Conservation (phyloP, 2,797 vertebrate genomes). For the Alcedo atthis region DNA sequence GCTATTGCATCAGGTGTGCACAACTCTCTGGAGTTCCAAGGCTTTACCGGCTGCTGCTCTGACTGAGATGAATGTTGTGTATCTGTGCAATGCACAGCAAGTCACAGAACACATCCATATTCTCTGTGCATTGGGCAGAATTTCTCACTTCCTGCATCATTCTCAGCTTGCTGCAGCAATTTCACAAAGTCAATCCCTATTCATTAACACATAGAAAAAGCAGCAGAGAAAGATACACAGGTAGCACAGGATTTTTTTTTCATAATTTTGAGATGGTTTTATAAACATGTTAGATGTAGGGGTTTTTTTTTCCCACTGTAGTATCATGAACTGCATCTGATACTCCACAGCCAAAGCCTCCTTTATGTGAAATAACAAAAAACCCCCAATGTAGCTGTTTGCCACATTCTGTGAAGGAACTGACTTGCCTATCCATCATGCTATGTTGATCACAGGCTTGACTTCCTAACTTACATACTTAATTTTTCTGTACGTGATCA, state of each 20-base stretch:
- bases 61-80: conserved; percentile 22
- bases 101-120: conserved; percentile 5
- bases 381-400: background rate
- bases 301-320: background rate
- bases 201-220: background rate
- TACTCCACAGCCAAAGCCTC: background rate
- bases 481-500: background rate
- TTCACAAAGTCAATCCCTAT: conserved; percentile 15
- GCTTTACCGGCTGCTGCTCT: background rate
- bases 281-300: background rate
- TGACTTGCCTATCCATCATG: background rate
- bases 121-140: conserved; percentile 26
- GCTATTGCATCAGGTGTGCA: background rate
- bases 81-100: background rate
- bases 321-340: background rate
- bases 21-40: background rate
- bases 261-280: background rate
- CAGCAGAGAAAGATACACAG: background rate
- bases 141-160: conserved; percentile 6
- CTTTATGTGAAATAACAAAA: background rate
- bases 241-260: background rate
- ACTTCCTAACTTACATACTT: background rate
- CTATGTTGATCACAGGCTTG: background rate
- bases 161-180: conserved; percentile 37
- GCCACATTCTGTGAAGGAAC: background rate